Evolutionary conservation across 1,140 invertebrate genomes (phyloP), one percentile per base, ranked within the genome.

Genomic region (Phenacoccus solenopsis): DNA sequence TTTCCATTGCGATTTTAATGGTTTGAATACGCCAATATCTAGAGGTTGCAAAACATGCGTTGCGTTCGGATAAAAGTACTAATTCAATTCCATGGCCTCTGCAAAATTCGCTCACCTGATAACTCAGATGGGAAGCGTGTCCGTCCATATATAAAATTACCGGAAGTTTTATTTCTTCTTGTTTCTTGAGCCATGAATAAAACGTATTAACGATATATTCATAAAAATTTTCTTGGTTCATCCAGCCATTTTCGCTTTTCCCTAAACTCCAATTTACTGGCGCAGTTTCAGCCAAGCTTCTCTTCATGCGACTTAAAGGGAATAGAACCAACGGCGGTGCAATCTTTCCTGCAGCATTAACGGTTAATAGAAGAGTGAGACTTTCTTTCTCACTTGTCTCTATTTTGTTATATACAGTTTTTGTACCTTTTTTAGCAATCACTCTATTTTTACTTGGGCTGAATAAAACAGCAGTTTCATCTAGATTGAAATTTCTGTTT

Each of bases 111-210:
- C n/a, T n/a, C n/a, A 38, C 76, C 76, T 30, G n/a, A n/a, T n/a
- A n/a, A n/a, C n/a, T n/a, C n/a, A 78, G 21, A 70, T 81, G 78
- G 28, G 76, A 78, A 22, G 67, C 71, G 69, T 80, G 79, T 5
- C 78, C 78, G 75, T 81, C 79, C 5, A 81, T 57, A 76, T 78
- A 81, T 22, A 80, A 74, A 22, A 77, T 72, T 25, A 80, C 74
- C 24, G 78, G 78, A n/a, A n/a, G n/a, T 28, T 69, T 72, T 72
- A 38, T 38, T 16, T 79, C 76, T 61, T 75, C 73, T 21, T 78
- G 71, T 75, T 78, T 13, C 70, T 32, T 73, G 9, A 78, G 69
- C 56, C 69, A 74, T 59, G 73, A 72, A 72, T 76, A 71, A 30
- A 79, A 73, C 13, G 75, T 70, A 68, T 79, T 78, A 32, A 70